These are phyloP conservation scores for Andrena praecox DNA, from an alignment of 2,888 invertebrate genomes.

Conservation along the genomic window DNA sequence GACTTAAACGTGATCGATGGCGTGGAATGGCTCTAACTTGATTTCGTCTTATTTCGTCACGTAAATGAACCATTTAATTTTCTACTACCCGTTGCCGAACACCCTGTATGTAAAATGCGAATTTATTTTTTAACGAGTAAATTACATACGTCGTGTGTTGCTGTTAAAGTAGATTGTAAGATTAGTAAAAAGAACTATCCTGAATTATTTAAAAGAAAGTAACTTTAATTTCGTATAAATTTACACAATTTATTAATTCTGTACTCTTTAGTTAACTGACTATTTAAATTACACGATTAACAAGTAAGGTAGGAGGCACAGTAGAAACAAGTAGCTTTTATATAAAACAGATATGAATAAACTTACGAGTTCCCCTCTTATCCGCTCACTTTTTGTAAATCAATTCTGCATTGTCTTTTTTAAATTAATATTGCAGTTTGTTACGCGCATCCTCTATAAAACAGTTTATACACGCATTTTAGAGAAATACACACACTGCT, in stretches of 20 bases:
- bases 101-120: no score
- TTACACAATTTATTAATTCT: slow-evolving; percentile 53
- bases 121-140: no score
- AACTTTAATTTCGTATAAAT: slow-evolving; percentile 45
- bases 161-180: neutral
- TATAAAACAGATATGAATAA: slow-evolving; percentile 6
- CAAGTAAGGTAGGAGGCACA: slow-evolving; percentile 32
- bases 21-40: no score
- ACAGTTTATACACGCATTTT: slow-evolving; percentile 33
- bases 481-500: slow-evolving; percentile 16
- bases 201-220: neutral
- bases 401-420: neutral
- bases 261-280: slow-evolving; percentile 40
- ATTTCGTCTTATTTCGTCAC: no score
- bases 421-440: slow-evolving; percentile 33
- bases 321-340: slow-evolving; percentile 27
- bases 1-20: no score
- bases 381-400: neutral
- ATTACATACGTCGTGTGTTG: no score
- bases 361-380: neutral
- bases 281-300: slow-evolving; percentile 45
- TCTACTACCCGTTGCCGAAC: no score
- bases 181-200: neutral
- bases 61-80: no score
- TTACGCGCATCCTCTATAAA: slow-evolving; percentile 11